These are phyloP conservation scores for Elanoides forficatus DNA, from an alignment of 2,113 vertebrate genomes.

Conservation along the genomic window DNA sequence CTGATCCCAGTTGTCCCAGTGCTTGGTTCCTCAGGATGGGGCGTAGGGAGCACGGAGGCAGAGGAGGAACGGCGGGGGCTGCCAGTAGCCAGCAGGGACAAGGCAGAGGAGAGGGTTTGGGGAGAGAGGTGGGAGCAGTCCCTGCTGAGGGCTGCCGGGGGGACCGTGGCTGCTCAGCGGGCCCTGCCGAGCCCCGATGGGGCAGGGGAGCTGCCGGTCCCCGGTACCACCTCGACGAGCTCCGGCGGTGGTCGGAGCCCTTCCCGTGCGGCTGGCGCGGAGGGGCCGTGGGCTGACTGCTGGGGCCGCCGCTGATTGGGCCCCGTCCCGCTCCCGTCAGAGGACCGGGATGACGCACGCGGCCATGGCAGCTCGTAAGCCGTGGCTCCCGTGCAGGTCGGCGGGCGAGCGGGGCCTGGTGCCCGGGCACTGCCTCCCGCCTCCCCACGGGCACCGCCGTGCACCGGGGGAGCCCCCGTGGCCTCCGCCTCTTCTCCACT, in stretches of 20 bases:
- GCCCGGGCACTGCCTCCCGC: neutral
- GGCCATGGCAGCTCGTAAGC: neutral
- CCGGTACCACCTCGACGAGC: neutral
- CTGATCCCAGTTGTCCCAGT: neutral
- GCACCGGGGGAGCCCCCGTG: rapidly evolving
- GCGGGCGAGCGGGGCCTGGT: neutral
- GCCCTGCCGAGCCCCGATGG: neutral
- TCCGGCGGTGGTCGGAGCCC: neutral
- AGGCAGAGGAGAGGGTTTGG: neutral
- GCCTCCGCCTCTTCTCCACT: rapidly evolving
- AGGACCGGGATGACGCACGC: neutral
- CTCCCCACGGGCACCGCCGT: rapidly evolving
- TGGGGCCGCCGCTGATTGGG: neutral
- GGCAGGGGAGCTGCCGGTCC: neutral
- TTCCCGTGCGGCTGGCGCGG: neutral
- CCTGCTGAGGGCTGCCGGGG: neutral
- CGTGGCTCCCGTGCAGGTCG: neutral
- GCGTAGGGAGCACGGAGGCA: rapidly evolving
- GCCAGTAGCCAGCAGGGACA: neutral
- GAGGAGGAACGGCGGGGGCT: rapidly evolving
- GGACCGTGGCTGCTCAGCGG: rapidly evolving
- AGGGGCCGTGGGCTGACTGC: constrained; percentile 14
- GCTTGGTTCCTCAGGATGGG: neutral
- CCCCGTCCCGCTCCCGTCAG: neutral
- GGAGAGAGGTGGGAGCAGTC: neutral